phyloP scores from a whole-genome alignment of 2,888 invertebrate species.

The Odontomyia ornata region DNA sequence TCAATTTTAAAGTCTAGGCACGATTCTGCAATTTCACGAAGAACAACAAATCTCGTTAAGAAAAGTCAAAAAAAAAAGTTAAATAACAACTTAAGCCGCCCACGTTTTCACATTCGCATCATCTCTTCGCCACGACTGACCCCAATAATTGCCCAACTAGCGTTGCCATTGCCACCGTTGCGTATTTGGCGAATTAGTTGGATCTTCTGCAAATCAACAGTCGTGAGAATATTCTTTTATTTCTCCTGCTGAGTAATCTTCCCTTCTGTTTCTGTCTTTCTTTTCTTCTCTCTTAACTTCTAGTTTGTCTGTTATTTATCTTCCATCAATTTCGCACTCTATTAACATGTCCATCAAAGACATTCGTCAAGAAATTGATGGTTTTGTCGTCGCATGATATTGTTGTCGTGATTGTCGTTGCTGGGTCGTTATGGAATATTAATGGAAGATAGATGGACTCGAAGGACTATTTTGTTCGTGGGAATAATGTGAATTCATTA shows the following conservation, averaged over 20 bases:
- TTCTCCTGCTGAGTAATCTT: not conserved
- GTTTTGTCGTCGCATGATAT: no score
- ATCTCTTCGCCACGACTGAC: not conserved
- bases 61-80: not conserved
- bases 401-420: not conserved
- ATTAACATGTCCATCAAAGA: not conserved
- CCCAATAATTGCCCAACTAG: not conserved
- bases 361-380: not conserved
- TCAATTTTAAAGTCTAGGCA: not conserved
- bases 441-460: not conserved
- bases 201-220: no score
- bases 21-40: not conserved
- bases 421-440: not conserved
- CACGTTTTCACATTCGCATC: not conserved
- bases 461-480: no score
- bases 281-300: not conserved
- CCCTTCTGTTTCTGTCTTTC: not conserved
- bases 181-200: no score
- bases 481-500: no score
- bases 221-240: no score
- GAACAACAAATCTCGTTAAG: not conserved
- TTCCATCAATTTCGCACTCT: conserved; percentile 2
- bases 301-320: not conserved
- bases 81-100: not conserved
- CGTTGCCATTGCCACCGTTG: no score